Evolutionary conservation across 2,888 invertebrate genomes (phyloP).

Genomic region (Abscondita cerata): DNA sequence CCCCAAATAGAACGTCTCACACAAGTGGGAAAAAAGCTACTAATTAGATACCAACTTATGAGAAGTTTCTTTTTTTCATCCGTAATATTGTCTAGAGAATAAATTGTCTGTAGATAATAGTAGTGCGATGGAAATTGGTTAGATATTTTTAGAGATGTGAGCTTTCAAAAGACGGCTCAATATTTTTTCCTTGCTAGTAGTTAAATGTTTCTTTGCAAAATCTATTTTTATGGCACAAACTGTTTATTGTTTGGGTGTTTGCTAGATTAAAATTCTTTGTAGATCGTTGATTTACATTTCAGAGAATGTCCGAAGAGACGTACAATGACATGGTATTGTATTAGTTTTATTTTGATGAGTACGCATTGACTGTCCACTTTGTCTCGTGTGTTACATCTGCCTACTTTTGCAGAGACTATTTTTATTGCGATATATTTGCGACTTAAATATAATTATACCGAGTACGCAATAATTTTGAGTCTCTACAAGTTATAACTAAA

Average conservation of each 20-base stretch:
- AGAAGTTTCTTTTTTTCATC: no score
- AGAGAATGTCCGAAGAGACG: slow-evolving; percentile 84
- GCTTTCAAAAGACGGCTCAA: no score
- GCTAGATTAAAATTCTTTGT: slow-evolving; percentile 43
- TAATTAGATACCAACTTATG: no score
- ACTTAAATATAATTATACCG: background rate
- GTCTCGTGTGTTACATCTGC: slow-evolving; percentile 32
- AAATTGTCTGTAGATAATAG: no score
- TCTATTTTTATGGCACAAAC: slow-evolving; percentile 12
- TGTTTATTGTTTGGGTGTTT: slow-evolving; percentile 18
- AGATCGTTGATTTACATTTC: slow-evolving; percentile 67
- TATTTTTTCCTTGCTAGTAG: no score
- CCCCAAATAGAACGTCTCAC: no score
- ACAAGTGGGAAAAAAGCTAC: no score
- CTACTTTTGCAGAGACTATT: slow-evolving; percentile 31
- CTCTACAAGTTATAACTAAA: slow-evolving; percentile 17
- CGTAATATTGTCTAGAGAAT: no score
- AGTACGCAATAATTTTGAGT: slow-evolving; percentile 16
- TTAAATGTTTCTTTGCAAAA: no score
- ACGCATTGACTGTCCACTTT: slow-evolving; percentile 42
- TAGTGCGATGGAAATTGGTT: no score
- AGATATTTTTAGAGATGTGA: no score
- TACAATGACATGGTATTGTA: slow-evolving; percentile 83
- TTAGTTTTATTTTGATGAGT: slow-evolving; percentile 53
- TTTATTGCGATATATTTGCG: background rate